These are phyloP conservation scores for Crocuta crocuta DNA, from an alignment of 2,113 vertebrate genomes.

Conservation along the genomic window DNA sequence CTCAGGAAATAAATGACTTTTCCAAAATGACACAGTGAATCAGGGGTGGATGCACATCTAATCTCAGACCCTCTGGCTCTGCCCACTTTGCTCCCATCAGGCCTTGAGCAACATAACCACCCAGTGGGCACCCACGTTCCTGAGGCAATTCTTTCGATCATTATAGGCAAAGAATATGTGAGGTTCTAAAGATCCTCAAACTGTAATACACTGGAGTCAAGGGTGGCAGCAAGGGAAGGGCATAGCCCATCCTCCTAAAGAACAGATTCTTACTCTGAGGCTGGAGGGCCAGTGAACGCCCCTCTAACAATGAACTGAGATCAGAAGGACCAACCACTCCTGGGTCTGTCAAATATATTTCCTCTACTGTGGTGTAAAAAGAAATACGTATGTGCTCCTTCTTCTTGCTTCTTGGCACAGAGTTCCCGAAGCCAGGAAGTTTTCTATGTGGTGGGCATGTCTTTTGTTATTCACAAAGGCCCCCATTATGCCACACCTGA, in stretches of 20 bases:
- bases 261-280: background rate
- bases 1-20: background rate
- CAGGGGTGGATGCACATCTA: background rate
- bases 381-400: background rate
- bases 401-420: background rate
- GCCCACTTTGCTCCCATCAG: background rate
- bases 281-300: background rate
- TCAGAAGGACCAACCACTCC: background rate
- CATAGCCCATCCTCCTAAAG: background rate
- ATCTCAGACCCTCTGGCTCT: background rate
- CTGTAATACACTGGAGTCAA: background rate
- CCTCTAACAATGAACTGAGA: background rate
- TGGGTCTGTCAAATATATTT: background rate
- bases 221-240: background rate
- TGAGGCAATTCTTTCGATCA: background rate
- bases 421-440: background rate
- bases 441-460: background rate
- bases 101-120: background rate
- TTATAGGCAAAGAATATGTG: background rate
- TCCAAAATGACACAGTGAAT: background rate
- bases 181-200: background rate
- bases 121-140: background rate
- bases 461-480: background rate
- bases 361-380: background rate
- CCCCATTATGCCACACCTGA: background rate